Evolutionary conservation across 2,888 invertebrate species (phyloP), one percentile per base, ranked within the genome.

Genomic region (Isotomurus palustris): DNA sequence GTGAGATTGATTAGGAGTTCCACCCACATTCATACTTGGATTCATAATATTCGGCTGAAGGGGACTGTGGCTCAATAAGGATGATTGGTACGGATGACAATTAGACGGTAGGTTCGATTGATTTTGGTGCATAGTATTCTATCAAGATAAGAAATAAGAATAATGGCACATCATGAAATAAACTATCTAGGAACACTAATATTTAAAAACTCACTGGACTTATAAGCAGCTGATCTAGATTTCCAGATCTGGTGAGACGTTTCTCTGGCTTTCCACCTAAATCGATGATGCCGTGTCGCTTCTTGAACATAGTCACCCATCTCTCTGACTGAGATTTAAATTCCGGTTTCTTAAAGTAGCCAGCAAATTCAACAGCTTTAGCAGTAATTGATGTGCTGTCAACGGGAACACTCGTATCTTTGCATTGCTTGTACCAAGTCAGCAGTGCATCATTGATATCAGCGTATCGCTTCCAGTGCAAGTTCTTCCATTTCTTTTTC

Each of bases 391-490:
- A 25, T 25, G 22, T 36, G 12, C 35, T 25, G 19, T 50, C 50
- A 22, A 50, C 25, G 5, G 40, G 29, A 5, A 50, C 40, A n/a
- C 25, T 25, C 2, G 50, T 35, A 10, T 50, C 50, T n/a, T 40
- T 22, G 32, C 50, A 50, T 50, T 50, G 50, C n/a, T 47, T 22
- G 12, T 38, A 25, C 61, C 61, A 61, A 24, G 36, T 47, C 2
- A 27, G 17, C 2, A 61, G 50, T n/a, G 57, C 29, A 5, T 25
- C 2, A 10, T 53, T 57, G 24, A 61, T 52, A 2, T n/a, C 41
- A 29, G 25, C 51, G 40, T 61, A 61, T 5, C 38, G 51, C 36
- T 58, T 57, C 57, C 57, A 61, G 8, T 53, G 32, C 3, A 57
- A 25, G 21, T 45, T 61, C 35, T 53, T 56, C 27, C 50, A 12